phyloP scores from a whole-genome alignment of 2,888 invertebrate genomes.

The Cabera pusaria region DNA sequence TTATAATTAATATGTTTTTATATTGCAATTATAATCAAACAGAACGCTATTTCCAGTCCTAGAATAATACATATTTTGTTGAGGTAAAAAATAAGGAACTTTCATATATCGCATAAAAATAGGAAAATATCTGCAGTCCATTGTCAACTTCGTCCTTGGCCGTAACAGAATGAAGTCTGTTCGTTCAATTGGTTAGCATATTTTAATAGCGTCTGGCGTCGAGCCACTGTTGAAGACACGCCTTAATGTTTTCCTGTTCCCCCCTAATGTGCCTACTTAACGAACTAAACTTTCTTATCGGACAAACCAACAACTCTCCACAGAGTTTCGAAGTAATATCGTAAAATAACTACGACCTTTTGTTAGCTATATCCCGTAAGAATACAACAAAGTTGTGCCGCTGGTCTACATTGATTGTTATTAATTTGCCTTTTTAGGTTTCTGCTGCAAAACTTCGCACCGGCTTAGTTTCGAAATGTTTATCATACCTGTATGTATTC shows the following conservation, averaged over 20 bases:
- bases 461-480: no score
- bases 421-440: no score
- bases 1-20: no score
- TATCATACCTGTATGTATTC: no score
- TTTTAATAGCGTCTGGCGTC: constrained; percentile 75
- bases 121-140: not conserved
- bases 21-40: no score
- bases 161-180: constrained; percentile 57
- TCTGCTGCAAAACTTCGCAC: no score
- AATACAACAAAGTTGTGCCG: constrained; percentile 34
- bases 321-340: constrained; percentile 59
- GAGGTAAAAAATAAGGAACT: no score
- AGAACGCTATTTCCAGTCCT: no score
- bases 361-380: constrained; percentile 40
- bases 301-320: constrained; percentile 66
- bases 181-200: constrained; percentile 75
- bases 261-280: constrained; percentile 79
- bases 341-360: constrained; percentile 57
- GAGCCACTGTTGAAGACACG: constrained; percentile 68
- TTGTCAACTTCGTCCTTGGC: constrained; percentile 38
- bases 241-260: constrained; percentile 78
- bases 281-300: constrained; percentile 79
- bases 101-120: not conserved
- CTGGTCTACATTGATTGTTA: constrained; percentile 6
- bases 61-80: no score